Base-by-base conservation (phyloP, 2,113 vertebrate species). In the Puffinus mauretanicus region DNA sequence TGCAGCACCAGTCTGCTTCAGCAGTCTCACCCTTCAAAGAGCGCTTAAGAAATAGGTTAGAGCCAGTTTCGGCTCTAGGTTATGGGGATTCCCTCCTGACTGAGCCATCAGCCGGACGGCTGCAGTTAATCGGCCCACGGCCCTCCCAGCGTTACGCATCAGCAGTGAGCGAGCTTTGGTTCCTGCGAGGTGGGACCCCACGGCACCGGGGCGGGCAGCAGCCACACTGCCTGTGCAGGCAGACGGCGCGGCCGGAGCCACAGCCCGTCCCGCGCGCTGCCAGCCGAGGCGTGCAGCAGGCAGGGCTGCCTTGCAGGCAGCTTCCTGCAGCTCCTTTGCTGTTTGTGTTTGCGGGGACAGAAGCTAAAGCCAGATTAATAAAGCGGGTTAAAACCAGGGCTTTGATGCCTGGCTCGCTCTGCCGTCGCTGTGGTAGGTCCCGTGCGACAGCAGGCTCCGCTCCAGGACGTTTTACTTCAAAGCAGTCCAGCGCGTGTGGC, bases 151-250 rank as follows among this genome's bases (percentile, higher is more conserved):
- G 25, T 21, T 36, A 17, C 14, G 24, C 20, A 11, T 4, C 9
- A 52, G 62, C 16, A 32, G 5, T 4, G n/a, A 34, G 17, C 0
- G 4, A 25, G 34, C 21, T 57, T 44, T 65, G 64, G 30, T 36
- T 36, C 21, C 22, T 36, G 30, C 46, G 13, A 1, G 5, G n/a
- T 49, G 77, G 71, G 52, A 60, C 29, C 47, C 16, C 7, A 0
- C 2, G 55, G 9, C 32, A 11, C 30, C 0, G 8, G 14, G 11
- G 16, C 11, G 30, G 20, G 62, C 61, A 9, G 26, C 55, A 49
- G n/a, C 61, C 24, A 2, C 13, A 0, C 1, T 4, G 49, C 0
- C 0, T 4, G 60, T 15, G 64, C 32, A 38, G 71, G 49, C 11
- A 29, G 70, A 8, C 16, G 16, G 69, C 8, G 5, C 0, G 9